phyloP scores from a whole-genome alignment of 1,140 invertebrate species.

The Bilobella aurantiaca region DNA sequence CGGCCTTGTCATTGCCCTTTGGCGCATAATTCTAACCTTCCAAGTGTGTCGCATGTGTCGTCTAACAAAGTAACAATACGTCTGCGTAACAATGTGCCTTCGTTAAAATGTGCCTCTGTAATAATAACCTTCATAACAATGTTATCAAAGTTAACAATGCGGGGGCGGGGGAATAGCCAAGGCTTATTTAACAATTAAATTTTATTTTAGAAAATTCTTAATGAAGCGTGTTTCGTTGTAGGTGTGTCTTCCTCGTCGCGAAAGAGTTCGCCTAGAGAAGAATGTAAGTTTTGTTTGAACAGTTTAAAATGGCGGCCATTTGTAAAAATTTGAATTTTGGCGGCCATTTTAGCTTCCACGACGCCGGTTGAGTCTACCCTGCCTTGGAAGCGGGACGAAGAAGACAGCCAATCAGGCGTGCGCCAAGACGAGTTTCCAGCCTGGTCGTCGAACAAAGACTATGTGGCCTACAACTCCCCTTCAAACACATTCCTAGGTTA shows the following conservation, averaged over 20 bases:
- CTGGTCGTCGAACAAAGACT: slow-evolving; percentile 86
- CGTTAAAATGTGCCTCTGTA: no score
- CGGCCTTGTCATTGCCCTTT: no score
- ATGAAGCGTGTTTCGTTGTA: neutral
- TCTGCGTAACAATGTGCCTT: no score
- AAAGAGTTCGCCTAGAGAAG: neutral
- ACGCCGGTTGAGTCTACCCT: slow-evolving; percentile 73
- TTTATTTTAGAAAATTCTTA: no score
- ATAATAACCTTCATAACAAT: no score
- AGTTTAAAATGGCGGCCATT: neutral
- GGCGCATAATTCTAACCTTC: no score
- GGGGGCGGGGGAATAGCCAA: no score
- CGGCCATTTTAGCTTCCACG: slow-evolving; percentile 9
- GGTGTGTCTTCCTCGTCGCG: neutral
- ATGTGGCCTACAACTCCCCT: slow-evolving; percentile 78
- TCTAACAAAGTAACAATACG: no score
- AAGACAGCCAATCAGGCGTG: slow-evolving; percentile 48
- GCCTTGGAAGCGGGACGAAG: slow-evolving; percentile 75
- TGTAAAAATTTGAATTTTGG: neutral
- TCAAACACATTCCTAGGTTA: slow-evolving; percentile 77
- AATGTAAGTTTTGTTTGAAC: neutral
- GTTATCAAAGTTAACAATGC: no score
- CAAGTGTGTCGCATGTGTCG: no score
- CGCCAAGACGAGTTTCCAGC: slow-evolving; percentile 80
- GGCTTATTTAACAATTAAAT: no score